Evolutionary conservation across 2,113 vertebrate genomes (phyloP).

Genomic region (Anhinga anhinga): DNA sequence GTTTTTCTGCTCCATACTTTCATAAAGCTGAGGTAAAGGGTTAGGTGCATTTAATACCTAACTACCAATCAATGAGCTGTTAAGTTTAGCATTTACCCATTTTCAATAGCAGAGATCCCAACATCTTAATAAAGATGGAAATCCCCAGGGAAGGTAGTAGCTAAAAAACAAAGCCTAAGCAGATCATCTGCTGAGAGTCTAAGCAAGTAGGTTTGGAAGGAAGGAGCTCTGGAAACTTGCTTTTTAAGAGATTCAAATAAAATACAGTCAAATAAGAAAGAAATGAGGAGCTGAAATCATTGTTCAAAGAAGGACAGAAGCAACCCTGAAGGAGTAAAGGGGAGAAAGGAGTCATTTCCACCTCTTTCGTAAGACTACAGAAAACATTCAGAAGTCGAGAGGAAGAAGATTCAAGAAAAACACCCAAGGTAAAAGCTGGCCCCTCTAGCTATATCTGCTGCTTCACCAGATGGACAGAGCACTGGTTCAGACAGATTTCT

Average conservation of each 20-base stretch:
- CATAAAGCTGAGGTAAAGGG: neutral
- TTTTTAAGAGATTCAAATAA: neutral
- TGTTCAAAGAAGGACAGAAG: neutral
- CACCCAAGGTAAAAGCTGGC: neutral
- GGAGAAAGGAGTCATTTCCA: neutral
- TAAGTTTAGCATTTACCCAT: neutral
- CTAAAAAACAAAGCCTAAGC: neutral
- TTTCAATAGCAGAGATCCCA: neutral
- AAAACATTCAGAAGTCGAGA: neutral
- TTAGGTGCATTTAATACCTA: neutral
- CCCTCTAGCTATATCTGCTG: fast-evolving
- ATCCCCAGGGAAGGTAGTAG: neutral
- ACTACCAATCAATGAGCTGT: neutral
- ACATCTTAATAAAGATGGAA: neutral
- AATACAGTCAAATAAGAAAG: neutral
- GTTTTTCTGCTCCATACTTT: fast-evolving
- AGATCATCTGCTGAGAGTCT: neutral
- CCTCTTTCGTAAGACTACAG: fast-evolving
- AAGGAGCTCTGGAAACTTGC: fast-evolving
- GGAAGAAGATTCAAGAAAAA: neutral
- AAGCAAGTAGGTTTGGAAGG: fast-evolving
- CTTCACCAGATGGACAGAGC: neutral
- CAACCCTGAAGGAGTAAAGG: neutral
- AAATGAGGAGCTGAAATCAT: fast-evolving
- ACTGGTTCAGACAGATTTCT: neutral